Evolutionary conservation across 1,140 invertebrate genomes (phyloP).

Genomic region (Lepidurus couesii): DNA sequence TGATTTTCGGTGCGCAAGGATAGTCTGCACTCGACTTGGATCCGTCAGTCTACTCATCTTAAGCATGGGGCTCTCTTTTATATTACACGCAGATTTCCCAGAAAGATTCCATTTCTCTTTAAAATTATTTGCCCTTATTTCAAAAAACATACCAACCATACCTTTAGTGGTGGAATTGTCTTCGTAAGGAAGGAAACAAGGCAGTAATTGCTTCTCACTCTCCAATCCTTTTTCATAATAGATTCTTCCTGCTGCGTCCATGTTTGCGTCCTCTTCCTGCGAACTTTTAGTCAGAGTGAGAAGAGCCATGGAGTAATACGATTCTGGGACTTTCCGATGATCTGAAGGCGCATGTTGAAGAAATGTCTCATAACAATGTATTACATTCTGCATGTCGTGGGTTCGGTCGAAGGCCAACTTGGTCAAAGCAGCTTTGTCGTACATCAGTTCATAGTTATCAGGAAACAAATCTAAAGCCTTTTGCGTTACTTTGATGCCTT

Average conservation of each 20-base stretch:
- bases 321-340: conserved; percentile 17
- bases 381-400: not conserved
- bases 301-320: not conserved
- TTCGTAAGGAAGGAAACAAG: not conserved
- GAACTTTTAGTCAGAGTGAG: not conserved
- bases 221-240: not conserved
- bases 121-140: not conserved
- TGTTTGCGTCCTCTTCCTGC: not conserved
- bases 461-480: not conserved
- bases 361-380: not conserved
- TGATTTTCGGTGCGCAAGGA: too few species aligned
- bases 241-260: too few species aligned
- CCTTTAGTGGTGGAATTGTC: not conserved
- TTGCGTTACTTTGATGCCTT: not conserved
- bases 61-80: too few species aligned
- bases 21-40: too few species aligned
- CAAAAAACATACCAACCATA: not conserved
- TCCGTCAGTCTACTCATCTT: too few species aligned
- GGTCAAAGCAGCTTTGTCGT: not conserved
- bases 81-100: too few species aligned
- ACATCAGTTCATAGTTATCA: not conserved
- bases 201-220: not conserved
- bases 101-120: too few species aligned
- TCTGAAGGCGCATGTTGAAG: not conserved
- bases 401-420: not conserved